phyloP scores from a whole-genome alignment of 2,888 invertebrate genomes.

The Hoplodrina ambigua region DNA sequence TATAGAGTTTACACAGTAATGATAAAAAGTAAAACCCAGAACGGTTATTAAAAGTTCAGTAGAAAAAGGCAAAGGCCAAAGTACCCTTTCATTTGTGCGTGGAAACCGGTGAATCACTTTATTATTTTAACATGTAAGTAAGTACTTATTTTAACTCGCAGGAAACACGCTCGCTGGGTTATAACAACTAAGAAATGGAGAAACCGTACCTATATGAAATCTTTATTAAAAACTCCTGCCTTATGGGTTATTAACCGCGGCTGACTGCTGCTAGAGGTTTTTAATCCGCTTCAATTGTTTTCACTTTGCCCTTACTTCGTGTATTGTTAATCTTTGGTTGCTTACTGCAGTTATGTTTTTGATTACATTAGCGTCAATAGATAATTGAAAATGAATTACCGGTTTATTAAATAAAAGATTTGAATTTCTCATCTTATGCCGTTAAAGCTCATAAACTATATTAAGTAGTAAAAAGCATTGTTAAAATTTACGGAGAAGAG shows the following conservation, averaged over 20 bases:
- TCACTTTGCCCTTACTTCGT: not conserved
- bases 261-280: constrained; percentile 13
- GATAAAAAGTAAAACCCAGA: constrained; percentile 17
- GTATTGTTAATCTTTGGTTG: not conserved
- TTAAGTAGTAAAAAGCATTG: not conserved
- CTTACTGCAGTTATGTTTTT: not conserved
- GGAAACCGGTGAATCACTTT: constrained; percentile 59
- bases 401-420: not conserved
- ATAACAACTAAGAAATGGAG: constrained; percentile 45
- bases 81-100: constrained; percentile 47
- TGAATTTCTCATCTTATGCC: not conserved
- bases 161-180: constrained; percentile 59
- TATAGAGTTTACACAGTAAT: constrained; percentile 3
- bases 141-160: constrained; percentile 55
- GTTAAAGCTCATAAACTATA: not conserved
- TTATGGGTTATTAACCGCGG: constrained; percentile 38
- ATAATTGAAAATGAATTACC: not conserved
- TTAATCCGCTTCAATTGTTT: constrained; percentile 17
- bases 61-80: constrained; percentile 46
- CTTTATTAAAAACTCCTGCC: constrained; percentile 30
- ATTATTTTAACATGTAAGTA: constrained; percentile 55
- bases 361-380: not conserved
- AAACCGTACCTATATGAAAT: constrained; percentile 38
- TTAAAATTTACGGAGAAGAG: constrained; percentile 3
- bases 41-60: constrained; percentile 33